phyloP scores from a whole-genome alignment of 1,140 invertebrate genomes.

The Chironomus striatipennis region DNA sequence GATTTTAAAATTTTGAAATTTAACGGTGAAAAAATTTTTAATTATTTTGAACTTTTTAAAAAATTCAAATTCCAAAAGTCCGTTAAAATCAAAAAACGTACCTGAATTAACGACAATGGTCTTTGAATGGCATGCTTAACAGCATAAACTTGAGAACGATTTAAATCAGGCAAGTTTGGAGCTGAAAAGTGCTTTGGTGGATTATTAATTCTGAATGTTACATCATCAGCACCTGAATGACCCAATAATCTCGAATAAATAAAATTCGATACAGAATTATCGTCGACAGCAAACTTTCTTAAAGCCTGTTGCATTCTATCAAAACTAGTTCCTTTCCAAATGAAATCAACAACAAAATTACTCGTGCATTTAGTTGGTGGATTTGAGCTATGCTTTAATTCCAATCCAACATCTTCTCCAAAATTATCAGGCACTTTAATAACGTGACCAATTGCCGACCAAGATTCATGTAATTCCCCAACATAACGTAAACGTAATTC shows the following conservation, averaged over 20 bases:
- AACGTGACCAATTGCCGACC: slow-evolving; percentile 92
- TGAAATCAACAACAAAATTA: slow-evolving; percentile 98
- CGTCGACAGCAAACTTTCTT: slow-evolving; percentile 92
- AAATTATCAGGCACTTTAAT: slow-evolving; percentile 99
- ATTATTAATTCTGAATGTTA: slow-evolving; percentile 72
- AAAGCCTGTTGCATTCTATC: slow-evolving; percentile 96
- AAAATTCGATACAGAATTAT: slow-evolving; percentile 91
- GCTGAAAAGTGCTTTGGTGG: slow-evolving; percentile 95
- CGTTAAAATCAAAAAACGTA: not conserved
- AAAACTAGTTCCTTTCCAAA: slow-evolving; percentile 99
- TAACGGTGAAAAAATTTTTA: not conserved
- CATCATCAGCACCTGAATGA: slow-evolving; percentile 80
- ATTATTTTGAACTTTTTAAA: not conserved
- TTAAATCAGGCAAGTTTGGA: slow-evolving; percentile 93
- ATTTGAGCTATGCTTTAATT: slow-evolving; percentile 83
- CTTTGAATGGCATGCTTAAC: slow-evolving; percentile 96
- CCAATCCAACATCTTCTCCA: slow-evolving; percentile 96
- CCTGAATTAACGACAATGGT: slow-evolving; percentile 88
- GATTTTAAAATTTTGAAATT: too few species aligned
- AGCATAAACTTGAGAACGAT: slow-evolving; percentile 96
- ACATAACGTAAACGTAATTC: slow-evolving; percentile 90
- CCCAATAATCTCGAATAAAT: slow-evolving; percentile 96
- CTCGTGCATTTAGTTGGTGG: slow-evolving; percentile 87
- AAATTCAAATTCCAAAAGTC: not conserved
- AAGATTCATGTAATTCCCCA: slow-evolving; percentile 85